A percentile compares a stretch with the other conserved stretches of the same genome.
phyloP scores from a whole-genome alignment of 2,113 vertebrate species.

The Phalacrocorax carbo region DNA sequence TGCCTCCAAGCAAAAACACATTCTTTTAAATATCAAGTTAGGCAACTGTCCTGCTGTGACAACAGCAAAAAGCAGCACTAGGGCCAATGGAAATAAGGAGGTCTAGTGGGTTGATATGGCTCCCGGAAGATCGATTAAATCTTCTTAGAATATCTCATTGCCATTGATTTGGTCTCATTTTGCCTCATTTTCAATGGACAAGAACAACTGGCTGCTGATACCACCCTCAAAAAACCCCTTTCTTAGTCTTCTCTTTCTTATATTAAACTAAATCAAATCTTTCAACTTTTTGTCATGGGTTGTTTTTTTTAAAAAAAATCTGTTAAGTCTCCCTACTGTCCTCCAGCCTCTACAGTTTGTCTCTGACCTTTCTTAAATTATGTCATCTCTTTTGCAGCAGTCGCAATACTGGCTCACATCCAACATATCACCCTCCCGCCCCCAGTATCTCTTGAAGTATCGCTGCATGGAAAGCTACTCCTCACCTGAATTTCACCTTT shows the following conservation, averaged over 20 bases:
- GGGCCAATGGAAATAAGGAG: background rate
- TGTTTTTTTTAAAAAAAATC: background rate
- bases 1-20: background rate
- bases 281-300: background rate
- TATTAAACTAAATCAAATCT: background rate
- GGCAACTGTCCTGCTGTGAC: background rate
- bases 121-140: background rate
- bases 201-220: background rate
- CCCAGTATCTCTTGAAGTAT: background rate
- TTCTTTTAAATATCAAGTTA: background rate
- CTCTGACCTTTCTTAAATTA: background rate
- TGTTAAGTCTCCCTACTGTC: background rate
- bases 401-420: accelerated
- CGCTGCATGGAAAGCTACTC: background rate
- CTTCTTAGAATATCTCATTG: background rate
- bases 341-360: background rate
- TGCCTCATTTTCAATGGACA: background rate
- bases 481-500: background rate
- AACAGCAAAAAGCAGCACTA: background rate
- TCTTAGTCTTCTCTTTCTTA: background rate
- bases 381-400: background rate
- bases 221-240: background rate
- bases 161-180: background rate
- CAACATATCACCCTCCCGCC: background rate
- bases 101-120: background rate